Conservation (phyloP, 2,888 invertebrate genomes). For the Ptycholaimellus sp. region DNA sequence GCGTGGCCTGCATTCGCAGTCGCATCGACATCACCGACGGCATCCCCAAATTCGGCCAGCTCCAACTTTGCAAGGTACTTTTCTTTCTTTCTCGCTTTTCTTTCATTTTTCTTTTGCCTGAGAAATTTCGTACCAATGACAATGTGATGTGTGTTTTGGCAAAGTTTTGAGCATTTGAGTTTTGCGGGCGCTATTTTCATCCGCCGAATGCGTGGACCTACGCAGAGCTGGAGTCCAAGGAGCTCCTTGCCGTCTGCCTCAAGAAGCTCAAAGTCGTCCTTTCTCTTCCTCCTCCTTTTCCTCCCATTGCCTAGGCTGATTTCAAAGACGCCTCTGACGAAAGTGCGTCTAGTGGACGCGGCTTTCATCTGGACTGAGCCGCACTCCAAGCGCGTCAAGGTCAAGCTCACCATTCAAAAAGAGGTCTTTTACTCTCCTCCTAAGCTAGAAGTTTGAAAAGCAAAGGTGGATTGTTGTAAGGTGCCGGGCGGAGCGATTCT, state of each 20-base stretch:
- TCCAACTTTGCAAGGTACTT: not conserved
- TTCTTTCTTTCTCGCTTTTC: slow-evolving; percentile 1
- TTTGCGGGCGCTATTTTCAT: slow-evolving; percentile 45
- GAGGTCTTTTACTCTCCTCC: slow-evolving; percentile 36
- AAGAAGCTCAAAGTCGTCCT: slow-evolving; percentile 62
- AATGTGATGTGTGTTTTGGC: slow-evolving; percentile 9
- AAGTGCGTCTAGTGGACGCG: slow-evolving; percentile 72
- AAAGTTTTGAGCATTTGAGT: slow-evolving; percentile 30
- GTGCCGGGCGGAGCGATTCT: slow-evolving; percentile 52
- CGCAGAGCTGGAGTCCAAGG: slow-evolving; percentile 32
- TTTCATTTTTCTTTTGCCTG: not conserved
- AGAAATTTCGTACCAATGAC: not conserved
- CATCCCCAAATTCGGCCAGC: slow-evolving; percentile 54
- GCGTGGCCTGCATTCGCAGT: slow-evolving; percentile 68
- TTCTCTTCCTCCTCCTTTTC: slow-evolving; percentile 25
- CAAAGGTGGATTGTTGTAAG: slow-evolving; percentile 11
- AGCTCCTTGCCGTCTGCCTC: slow-evolving; percentile 46
- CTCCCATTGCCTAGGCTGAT: too few relatives aligned
- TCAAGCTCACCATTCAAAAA: slow-evolving; percentile 71
- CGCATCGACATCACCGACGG: slow-evolving; percentile 82
- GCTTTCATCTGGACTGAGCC: slow-evolving; percentile 96
- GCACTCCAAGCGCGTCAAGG: slow-evolving; percentile 81
- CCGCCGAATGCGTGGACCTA: slow-evolving; percentile 65
- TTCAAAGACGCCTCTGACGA: slow-evolving; percentile 16
- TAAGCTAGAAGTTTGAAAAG: not conserved